phyloP scores from a whole-genome alignment of 1,140 invertebrate species.

The Sinella curviseta region DNA sequence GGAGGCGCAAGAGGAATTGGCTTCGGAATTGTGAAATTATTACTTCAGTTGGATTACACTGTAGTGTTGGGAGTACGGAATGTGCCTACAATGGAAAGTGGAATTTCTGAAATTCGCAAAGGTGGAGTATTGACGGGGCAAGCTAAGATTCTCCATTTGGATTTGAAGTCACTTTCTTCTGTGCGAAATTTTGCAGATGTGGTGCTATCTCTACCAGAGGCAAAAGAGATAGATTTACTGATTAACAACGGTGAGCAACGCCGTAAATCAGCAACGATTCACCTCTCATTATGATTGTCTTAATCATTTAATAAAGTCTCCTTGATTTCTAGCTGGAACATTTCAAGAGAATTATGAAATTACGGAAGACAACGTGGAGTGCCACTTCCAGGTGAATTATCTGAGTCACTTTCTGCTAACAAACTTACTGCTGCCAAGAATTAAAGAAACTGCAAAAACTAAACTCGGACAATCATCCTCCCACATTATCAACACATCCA shows the following conservation, averaged over 20 bases:
- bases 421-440: constrained; percentile 72
- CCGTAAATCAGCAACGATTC: too few species aligned
- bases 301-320: too few species aligned
- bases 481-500: background rate
- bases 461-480: constrained; percentile 79
- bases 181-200: constrained; percentile 71
- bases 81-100: background rate
- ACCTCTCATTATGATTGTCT: constrained; percentile 32
- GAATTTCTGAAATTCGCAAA: constrained; percentile 54
- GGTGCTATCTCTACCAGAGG: constrained; percentile 62
- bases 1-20: too few species aligned
- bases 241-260: constrained; percentile 77
- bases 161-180: constrained; percentile 69
- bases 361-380: constrained; percentile 77
- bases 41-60: background rate
- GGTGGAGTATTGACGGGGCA: constrained; percentile 57
- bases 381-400: constrained; percentile 80
- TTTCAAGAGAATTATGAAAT: constrained; percentile 77
- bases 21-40: background rate
- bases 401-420: constrained; percentile 84
- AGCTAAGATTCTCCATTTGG: constrained; percentile 60
- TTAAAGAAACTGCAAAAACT: constrained; percentile 66
- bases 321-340: constrained; percentile 75
- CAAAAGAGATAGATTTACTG: constrained; percentile 69
- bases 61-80: background rate